phyloP scores from a whole-genome alignment of 2,113 vertebrate genomes.

The Eudyptes chrysolophus region DNA sequence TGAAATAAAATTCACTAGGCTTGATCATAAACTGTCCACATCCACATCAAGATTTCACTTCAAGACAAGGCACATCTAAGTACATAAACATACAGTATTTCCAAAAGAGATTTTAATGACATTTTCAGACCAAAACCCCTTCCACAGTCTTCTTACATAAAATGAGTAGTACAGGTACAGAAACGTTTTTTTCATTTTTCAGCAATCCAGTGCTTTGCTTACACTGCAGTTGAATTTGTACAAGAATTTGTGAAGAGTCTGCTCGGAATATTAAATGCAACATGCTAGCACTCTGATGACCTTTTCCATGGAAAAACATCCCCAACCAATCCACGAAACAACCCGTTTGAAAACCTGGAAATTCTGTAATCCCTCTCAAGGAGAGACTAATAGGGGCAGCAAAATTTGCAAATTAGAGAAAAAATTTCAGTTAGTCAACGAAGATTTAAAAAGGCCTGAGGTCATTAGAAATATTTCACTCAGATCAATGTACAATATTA shows the following conservation, averaged over 20 bases:
- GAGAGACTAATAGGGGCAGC: not conserved
- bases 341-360: not conserved
- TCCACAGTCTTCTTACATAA: not conserved
- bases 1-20: not conserved
- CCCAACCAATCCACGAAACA: rapidly evolving
- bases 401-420: not conserved
- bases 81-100: not conserved
- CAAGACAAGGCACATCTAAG: not conserved
- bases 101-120: not conserved
- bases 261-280: not conserved
- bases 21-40: not conserved
- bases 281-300: not conserved
- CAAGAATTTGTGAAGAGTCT: not conserved
- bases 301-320: not conserved
- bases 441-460: not conserved
- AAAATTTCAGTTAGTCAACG: not conserved
- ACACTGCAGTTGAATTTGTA: not conserved
- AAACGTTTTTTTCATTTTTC: not conserved
- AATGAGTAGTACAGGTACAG: not conserved
- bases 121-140: not conserved
- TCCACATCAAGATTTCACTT: not conserved
- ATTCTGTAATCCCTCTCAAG: not conserved
- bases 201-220: not conserved
- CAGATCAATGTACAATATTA: not conserved
- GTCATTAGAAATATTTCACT: not conserved